Evolutionary conservation across 23 tunicate species (phyloP), one percentile per base, ranked within the genome.

Genomic region (Halocynthia roretzi): DNA sequence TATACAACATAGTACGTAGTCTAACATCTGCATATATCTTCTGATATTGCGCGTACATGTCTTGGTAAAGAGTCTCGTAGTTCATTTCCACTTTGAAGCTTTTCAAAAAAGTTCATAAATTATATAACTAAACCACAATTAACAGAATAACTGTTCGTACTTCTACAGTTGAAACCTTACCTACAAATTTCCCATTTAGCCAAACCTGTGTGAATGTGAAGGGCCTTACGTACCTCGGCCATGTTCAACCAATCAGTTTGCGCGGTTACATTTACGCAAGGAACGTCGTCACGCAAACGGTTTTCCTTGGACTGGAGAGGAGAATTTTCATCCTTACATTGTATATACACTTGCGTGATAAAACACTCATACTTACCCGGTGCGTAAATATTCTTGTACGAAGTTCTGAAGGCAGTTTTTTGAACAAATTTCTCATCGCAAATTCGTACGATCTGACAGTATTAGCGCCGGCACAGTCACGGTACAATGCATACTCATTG

Each of bases 261-360:
- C 10, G 96, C 96, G 4, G 96, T 90, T 0, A 89, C 76, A 68
- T 90, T 90, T 71, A 84, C 84, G 76, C 96, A 90, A 57, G 89
- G 86, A 7, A 89, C 89, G 15, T 64, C 81, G 6, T 67, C 71
- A 8, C 84, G 52, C 8, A 67, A 48, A 5, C 71, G 5, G 17
- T 58, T 15, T 14, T 15, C 4, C 64, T 15, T 58, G 64, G 17
- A 14, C 64, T 58, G 64, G 17, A 58, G 64, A 60, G 64, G 64
- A 60, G 64, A 0, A 31, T 31, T 31, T 31, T 31, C 44, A 31
- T 31, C 4, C 4, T 31, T 31, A 31, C 44, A 31, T 31, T 31
- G 44, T 31, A 31, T 31, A 31, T 31, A 31, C 44, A 31, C 2
- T 31, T 31, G 44, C 44, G 2, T 31, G 4, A 31, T 31, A 31